Percentiles rank a stretch among this genome's conserved stretches.
These are phyloP conservation scores for Octodon degus DNA, from an alignment of 2,113 vertebrate genomes.

Conservation along the genomic window DNA sequence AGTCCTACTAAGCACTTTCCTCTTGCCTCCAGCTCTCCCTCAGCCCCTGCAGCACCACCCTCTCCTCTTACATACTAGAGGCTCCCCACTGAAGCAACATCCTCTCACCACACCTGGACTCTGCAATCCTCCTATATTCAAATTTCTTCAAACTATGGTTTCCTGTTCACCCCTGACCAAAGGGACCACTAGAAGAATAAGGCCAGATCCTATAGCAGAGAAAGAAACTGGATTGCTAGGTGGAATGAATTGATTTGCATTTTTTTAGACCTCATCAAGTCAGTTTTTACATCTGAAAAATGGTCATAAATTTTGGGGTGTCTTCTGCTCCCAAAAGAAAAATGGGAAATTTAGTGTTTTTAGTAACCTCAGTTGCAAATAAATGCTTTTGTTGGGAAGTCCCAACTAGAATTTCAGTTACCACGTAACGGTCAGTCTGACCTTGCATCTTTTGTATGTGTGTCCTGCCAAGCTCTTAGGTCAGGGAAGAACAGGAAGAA, in stretches of 20 bases:
- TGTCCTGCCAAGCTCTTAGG: background rate
- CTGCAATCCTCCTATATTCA: too few species aligned
- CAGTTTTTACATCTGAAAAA: slow-evolving; percentile 40
- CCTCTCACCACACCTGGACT: background rate
- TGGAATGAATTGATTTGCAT: background rate
- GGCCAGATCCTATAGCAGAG: background rate
- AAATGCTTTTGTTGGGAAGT: slow-evolving; percentile 1
- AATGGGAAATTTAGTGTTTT: background rate
- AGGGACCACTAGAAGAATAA: background rate
- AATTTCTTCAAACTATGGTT: background rate
- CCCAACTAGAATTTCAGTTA: background rate
- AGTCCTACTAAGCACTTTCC: background rate
- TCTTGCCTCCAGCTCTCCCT: background rate
- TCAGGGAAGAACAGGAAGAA: slow-evolving; percentile 38
- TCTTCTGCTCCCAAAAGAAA: background rate
- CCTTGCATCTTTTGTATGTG: background rate
- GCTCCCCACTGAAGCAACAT: background rate
- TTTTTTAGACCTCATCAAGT: background rate
- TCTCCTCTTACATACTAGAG: background rate
- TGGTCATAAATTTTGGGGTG: background rate
- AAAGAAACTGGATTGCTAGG: background rate
- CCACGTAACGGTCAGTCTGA: background rate
- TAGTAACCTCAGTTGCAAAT: fast-evolving
- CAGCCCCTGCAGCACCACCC: too few species aligned
- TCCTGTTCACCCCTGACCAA: background rate